These are phyloP conservation scores for Characodon lateralis DNA, from an alignment of 2,797 vertebrate species.

Conservation along the genomic window DNA sequence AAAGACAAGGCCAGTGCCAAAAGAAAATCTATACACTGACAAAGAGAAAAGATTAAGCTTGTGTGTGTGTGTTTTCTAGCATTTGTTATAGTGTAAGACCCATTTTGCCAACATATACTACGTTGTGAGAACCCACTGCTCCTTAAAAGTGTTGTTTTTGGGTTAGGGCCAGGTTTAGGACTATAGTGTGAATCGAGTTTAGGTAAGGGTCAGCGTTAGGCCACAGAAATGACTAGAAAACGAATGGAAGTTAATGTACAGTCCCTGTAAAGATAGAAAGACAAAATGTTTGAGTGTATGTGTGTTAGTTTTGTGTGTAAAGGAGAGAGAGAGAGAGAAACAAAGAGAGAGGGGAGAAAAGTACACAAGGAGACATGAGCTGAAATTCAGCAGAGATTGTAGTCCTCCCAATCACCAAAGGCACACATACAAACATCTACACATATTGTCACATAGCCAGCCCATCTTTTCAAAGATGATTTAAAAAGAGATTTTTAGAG, in stretches of 20 bases:
- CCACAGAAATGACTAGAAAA: too few relatives aligned
- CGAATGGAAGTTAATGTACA: too few relatives aligned
- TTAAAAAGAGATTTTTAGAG: slow-evolving; percentile 66
- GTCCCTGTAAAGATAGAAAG: too few relatives aligned
- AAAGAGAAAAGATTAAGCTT: slow-evolving; percentile 38
- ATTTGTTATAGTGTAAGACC: too few relatives aligned
- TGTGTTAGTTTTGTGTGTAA: too few relatives aligned
- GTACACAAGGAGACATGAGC: slow-evolving; percentile 25
- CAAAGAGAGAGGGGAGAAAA: background rate
- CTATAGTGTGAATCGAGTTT: too few relatives aligned
- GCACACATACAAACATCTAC: background rate
- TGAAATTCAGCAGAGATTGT: slow-evolving; percentile 50
- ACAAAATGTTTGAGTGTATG: slow-evolving; percentile 9
- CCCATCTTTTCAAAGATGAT: slow-evolving; percentile 62
- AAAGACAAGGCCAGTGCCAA: slow-evolving; percentile 43
- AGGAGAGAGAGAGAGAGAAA: background rate
- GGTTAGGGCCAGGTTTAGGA: too few relatives aligned
- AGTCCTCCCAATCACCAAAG: slow-evolving; percentile 3
- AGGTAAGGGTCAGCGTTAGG: too few relatives aligned
- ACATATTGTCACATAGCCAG: slow-evolving; percentile 39
- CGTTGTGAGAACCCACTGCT: too few relatives aligned
- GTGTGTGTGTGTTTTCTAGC: background rate
- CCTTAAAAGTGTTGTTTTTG: too few relatives aligned
- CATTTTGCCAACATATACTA: too few relatives aligned
- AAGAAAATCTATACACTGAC: slow-evolving; percentile 59